Base-by-base conservation (phyloP, 2,888 invertebrate species). In the Cheilosia pagana region DNA sequence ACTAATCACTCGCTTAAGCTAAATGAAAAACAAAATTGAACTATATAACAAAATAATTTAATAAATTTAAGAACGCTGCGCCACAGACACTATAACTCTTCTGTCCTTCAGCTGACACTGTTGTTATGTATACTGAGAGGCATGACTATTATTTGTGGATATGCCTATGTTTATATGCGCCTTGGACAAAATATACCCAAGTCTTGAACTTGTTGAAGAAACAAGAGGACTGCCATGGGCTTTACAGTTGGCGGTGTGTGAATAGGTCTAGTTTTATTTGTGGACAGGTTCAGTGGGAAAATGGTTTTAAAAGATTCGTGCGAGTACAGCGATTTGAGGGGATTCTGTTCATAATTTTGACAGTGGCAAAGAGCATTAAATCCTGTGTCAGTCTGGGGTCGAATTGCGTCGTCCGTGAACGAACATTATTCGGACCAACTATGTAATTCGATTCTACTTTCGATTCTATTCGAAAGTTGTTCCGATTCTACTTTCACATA, bases 41-140 rank as follows among this genome's bases (percentile, higher is more conserved):
- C 67, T 62, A 48, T 74, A 39, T 72, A 74, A 78, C 23, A 41
- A 72, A 78, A 70, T 70, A 78, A 77, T 62, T 28, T 71, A 82
- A 68, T 68, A 68, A 74, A 74, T 53, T 16, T 28, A 39, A 63
- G n/a, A 45, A 45, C 35, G 45, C 2, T 16, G 53, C 50, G 28
- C 23, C 5, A 7, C 55, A 45, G 62, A 62, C 71, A 72, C 53
- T 45, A 43, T 23, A 70, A 60, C 59, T 53, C 25, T 25, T 67
- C 59, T 59, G 70, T 65, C 59, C 70, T 79, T 79, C 63, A 39
- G 45, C 53, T 55, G 63, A 59, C 45, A 78, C 83, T 78, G 74
- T 55, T 57, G 72, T 55, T 67, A 57, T 70, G 43, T 45, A 60
- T 25, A 67, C 19, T 65, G 45, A 12, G 48, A 23, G 57, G n/a